A percentile compares a stretch with the other conserved stretches of the same genome.
These are phyloP conservation scores for Apamea anceps DNA, from an alignment of 2,888 invertebrate species.

Conservation along the genomic window DNA sequence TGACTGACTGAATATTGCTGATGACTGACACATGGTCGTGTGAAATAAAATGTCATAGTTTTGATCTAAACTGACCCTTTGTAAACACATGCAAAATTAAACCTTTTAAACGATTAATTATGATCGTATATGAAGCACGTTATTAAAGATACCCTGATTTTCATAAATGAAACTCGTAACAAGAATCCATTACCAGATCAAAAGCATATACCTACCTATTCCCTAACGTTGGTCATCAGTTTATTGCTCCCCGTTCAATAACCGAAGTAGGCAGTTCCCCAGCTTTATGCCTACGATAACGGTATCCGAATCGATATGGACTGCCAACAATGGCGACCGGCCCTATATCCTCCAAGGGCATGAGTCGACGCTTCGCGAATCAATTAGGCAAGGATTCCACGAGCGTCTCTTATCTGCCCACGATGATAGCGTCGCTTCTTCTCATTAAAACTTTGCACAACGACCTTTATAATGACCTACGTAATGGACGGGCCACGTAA, in stretches of 20 bases:
- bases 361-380: constrained; percentile 77
- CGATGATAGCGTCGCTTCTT: constrained; percentile 74
- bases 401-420: constrained; percentile 72
- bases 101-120: background rate
- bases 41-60: background rate
- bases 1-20: no score
- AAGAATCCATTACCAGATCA: constrained; percentile 29
- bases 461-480: constrained; percentile 80
- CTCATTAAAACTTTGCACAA: constrained; percentile 83
- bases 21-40: background rate
- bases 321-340: constrained; percentile 55
- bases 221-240: constrained; percentile 15
- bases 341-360: constrained; percentile 64
- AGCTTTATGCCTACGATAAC: constrained; percentile 62
- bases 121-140: background rate
- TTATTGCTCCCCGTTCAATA: constrained; percentile 48
- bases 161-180: background rate
- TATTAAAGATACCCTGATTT: background rate
- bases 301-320: constrained; percentile 60
- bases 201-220: constrained; percentile 32
- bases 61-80: background rate
- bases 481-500: constrained; percentile 73
- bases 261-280: constrained; percentile 31
- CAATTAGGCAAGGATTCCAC: constrained; percentile 80
- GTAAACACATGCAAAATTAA: background rate